Conservation (phyloP, 37 sponge, comb jelly and placozoan species). For the Beroe ovata region DNA sequence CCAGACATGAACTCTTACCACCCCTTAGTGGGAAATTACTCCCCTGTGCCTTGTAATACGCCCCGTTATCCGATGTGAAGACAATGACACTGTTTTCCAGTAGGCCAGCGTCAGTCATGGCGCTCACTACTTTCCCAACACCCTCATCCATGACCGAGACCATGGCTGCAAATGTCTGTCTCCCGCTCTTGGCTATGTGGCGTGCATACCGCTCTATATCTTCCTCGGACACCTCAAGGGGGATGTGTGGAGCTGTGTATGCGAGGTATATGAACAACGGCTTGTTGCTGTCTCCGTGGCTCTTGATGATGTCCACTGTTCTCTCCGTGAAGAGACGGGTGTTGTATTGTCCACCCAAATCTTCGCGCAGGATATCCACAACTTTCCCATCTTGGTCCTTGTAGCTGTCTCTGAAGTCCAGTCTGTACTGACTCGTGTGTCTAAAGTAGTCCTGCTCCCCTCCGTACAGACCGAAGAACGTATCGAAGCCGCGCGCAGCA, state of each 20-base stretch:
- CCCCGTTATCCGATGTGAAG: conserved; percentile 53
- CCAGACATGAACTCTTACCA: conserved; percentile 27
- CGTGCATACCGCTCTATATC: not conserved
- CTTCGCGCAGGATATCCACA: not conserved
- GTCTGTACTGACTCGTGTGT: not conserved
- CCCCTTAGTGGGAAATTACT: conserved; percentile 45
- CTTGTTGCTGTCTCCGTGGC: not conserved
- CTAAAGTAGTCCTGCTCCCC: conserved; percentile 18
- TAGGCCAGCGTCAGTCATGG: not conserved
- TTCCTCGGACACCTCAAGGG: conserved; percentile 3
- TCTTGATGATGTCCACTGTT: conserved; percentile 14
- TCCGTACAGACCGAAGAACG: conserved; percentile 17
- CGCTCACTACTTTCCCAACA: conserved; percentile 1
- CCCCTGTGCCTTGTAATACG: not conserved
- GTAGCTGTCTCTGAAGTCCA: conserved; percentile 37
- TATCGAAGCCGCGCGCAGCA: conserved; percentile 15
- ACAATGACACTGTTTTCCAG: conserved; percentile 32
- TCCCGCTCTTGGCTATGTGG: not conserved
- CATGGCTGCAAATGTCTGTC: conserved; percentile 4
- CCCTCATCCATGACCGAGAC: conserved; percentile 34
- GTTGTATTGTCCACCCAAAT: conserved; percentile 32
- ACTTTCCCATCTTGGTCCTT: not conserved
- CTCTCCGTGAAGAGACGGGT: conserved; percentile 1
- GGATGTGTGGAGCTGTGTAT: conserved; percentile 54
- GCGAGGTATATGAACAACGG: conserved; percentile 46